These are phyloP conservation scores for Onchidella celtica DNA, from an alignment of 2,888 invertebrate genomes.

Conservation along the genomic window DNA sequence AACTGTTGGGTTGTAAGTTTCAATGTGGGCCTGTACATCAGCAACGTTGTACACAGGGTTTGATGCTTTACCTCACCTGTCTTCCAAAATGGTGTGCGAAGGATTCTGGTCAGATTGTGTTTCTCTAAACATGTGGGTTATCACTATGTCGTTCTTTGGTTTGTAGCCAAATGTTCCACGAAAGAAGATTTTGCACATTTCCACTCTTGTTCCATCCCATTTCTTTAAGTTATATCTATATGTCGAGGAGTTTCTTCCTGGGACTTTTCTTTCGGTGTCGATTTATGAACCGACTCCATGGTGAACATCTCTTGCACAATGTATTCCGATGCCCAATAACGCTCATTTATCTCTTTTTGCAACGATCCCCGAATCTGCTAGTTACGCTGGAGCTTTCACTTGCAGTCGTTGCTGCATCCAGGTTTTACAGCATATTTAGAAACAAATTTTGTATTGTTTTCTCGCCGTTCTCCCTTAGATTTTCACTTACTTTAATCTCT, in stretches of 20 bases:
- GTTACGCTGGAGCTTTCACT: not conserved
- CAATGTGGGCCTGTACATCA: not conserved
- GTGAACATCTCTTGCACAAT: not conserved
- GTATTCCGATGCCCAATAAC: not conserved
- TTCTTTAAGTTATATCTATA: not conserved
- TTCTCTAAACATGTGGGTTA: not conserved
- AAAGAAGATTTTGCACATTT: constrained; percentile 2
- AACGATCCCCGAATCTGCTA: not conserved
- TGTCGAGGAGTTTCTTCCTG: not conserved
- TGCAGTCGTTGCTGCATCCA: not conserved
- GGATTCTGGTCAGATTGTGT: not conserved
- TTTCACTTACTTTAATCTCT: not conserved
- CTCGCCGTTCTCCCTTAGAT: not conserved
- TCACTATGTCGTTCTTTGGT: constrained; percentile 5
- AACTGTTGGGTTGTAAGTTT: constrained; percentile 6
- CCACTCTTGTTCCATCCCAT: not conserved
- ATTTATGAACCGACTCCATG: not conserved
- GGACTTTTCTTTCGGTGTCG: not conserved
- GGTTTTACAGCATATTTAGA: not conserved
- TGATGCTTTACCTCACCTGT: constrained; percentile 7
- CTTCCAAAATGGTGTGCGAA: constrained; percentile 5
- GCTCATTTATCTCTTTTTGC: not conserved
- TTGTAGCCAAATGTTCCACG: not conserved
- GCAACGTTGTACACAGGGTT: not conserved
- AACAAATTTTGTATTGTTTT: not conserved